Base-by-base conservation (phyloP, 2,797 vertebrate species). In the Sciurus vulgaris region DNA sequence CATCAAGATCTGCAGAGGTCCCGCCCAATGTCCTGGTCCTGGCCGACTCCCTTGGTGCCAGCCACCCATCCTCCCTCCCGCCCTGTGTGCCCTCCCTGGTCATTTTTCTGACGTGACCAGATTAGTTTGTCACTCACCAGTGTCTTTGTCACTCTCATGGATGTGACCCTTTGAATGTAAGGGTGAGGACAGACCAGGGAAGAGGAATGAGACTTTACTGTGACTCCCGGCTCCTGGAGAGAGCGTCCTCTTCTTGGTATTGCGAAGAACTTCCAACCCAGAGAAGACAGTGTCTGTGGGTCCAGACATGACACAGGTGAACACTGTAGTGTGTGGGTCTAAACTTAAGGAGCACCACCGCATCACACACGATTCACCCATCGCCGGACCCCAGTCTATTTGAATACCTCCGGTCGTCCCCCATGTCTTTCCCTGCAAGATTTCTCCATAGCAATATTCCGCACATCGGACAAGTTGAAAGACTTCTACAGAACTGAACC, bases 21-120 rank as follows among this genome's bases (percentile, higher is more conserved):
- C 51, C 0, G 2, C 5, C 18, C 4, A 11, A 49, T 7, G 2
- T 20, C 51, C 33, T 51, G 2, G 74, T 56, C 12, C n/a, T 3
- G 51, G 33, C 14, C 9, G 8, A 28, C 30, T 9, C n/a, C 18
- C 22, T 59, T 22, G 3, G 0, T 26, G 8, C 74, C 9, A 24
- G 74, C 59, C 59, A 15, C 15, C 33, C 49, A 3, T 13, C n/a
- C 77, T 28, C 7, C 22, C 24, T 38, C 38, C 22, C 14, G 1
- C 24, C 24, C 13, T 14, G 9, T n/a, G 7, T 10, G 7, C 24
- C 7, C 8, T 26, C 59, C 59, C 59, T 26, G 24, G 59, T 26
- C 59, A 61, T 12, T 2, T 4, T 51, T 77, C 56, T 26, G 30
- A 26, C 4, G 2, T 7, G 35, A 12, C 49, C 83, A 84, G 61